Percentiles rank a stretch among this genome's conserved stretches.
Evolutionary conservation across 2,888 invertebrate genomes (phyloP).

Genomic region (Carabus problematicus): DNA sequence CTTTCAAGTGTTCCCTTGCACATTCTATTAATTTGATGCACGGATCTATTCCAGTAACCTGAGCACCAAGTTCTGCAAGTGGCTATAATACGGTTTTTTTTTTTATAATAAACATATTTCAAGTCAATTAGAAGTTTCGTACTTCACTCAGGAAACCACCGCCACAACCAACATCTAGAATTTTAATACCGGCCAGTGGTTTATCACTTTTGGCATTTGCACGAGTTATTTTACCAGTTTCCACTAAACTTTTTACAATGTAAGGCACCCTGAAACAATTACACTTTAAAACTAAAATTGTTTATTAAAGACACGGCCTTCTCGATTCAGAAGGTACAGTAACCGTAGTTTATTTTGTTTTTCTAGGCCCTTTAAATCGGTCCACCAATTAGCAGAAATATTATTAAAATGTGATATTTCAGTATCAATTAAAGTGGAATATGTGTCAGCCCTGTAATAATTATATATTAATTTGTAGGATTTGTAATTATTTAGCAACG

Average conservation of each 20-base stretch:
- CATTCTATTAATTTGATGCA: slow-evolving; percentile 71
- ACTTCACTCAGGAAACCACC: slow-evolving; percentile 60
- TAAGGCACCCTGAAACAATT: no score
- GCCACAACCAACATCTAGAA: slow-evolving; percentile 93
- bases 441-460: no score
- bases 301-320: no score
- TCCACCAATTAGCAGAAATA: no score
- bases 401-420: no score
- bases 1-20: slow-evolving; percentile 69
- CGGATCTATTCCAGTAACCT: slow-evolving; percentile 83
- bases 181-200: slow-evolving; percentile 60
- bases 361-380: no score
- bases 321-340: no score
- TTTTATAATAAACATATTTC: background rate
- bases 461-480: no score
- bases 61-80: slow-evolving; percentile 79
- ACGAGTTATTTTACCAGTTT: slow-evolving; percentile 1
- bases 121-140: background rate
- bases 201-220: background rate
- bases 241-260: background rate
- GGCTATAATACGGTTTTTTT: slow-evolving; percentile 62
- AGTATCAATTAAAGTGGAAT: no score
- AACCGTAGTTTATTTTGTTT: no score
- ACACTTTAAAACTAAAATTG: no score
- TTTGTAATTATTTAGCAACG: no score